Conservation (phyloP, 2,888 invertebrate species). For the Diarsia brunnea region DNA sequence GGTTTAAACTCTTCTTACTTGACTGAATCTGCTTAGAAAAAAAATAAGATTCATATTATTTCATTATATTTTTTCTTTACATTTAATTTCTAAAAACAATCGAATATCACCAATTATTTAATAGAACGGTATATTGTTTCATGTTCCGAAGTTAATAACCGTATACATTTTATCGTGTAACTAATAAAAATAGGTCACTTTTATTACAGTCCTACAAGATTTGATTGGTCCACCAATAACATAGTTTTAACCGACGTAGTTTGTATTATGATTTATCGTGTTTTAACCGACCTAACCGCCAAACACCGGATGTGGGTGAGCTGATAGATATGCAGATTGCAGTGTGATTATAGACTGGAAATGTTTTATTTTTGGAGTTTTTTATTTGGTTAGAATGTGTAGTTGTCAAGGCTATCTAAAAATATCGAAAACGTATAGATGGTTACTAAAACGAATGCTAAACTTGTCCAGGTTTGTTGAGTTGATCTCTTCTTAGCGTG, state of each 20-base stretch:
- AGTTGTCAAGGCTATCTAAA: background rate
- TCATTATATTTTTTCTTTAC: background rate
- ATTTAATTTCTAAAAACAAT: background rate
- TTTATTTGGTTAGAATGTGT: background rate
- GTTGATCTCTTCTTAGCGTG: no score
- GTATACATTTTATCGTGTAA: constrained; percentile 14
- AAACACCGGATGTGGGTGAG: constrained; percentile 41
- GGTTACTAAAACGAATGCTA: no score
- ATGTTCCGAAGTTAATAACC: constrained; percentile 35
- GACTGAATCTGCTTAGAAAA: background rate
- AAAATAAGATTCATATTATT: no score
- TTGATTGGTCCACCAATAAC: constrained; percentile 50
- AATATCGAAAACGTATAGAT: background rate
- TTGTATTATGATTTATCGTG: constrained; percentile 60
- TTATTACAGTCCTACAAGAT: constrained; percentile 25
- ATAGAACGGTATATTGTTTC: constrained; percentile 1
- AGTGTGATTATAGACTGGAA: background rate
- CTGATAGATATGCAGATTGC: constrained; percentile 38
- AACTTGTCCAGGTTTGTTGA: no score
- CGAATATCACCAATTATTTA: background rate
- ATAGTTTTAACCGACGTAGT: constrained; percentile 35
- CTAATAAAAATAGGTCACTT: constrained; percentile 46
- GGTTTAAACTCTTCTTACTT: background rate
- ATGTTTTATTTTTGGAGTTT: background rate
- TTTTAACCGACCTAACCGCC: constrained; percentile 41